Conservation (phyloP, 2,797 vertebrate species). For the Geotrypetes seraphini region DNA sequence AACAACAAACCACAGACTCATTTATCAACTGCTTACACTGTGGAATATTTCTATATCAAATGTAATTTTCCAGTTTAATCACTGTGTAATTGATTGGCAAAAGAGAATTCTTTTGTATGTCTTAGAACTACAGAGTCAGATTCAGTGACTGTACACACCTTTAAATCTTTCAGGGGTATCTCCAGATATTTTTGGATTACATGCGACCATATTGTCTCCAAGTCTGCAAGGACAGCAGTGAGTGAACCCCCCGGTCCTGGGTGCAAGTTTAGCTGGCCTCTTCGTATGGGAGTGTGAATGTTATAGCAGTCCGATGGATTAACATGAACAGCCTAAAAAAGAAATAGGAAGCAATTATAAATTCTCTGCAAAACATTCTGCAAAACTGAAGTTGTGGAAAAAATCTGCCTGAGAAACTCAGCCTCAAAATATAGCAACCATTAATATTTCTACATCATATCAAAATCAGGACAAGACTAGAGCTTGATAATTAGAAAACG, state of each 20-base stretch:
- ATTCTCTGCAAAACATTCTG: neutral
- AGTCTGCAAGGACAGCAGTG: slow-evolving; percentile 75
- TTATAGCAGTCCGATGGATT: slow-evolving; percentile 84
- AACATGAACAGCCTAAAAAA: slow-evolving; percentile 76
- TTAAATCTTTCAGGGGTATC: slow-evolving; percentile 88
- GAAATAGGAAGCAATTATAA: neutral
- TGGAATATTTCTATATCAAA: no score
- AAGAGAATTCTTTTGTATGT: no score
- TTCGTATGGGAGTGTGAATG: slow-evolving; percentile 82
- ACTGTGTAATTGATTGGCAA: no score
- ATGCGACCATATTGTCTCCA: slow-evolving; percentile 88
- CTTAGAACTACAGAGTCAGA: no score
- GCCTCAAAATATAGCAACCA: neutral
- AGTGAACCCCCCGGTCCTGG: slow-evolving; percentile 78
- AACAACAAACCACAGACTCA: no score
- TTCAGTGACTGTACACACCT: no score
- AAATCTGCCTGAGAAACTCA: no score
- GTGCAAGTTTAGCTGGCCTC: slow-evolving; percentile 84
- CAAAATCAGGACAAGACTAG: neutral
- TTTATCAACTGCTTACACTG: no score
- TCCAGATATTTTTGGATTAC: slow-evolving; percentile 88
- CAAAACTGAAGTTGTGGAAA: no score
- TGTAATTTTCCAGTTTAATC: no score
- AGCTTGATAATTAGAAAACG: neutral
- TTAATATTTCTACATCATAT: no score